These are phyloP conservation scores for Pyralis farinalis DNA, from an alignment of 2,888 invertebrate species.

Conservation along the genomic window DNA sequence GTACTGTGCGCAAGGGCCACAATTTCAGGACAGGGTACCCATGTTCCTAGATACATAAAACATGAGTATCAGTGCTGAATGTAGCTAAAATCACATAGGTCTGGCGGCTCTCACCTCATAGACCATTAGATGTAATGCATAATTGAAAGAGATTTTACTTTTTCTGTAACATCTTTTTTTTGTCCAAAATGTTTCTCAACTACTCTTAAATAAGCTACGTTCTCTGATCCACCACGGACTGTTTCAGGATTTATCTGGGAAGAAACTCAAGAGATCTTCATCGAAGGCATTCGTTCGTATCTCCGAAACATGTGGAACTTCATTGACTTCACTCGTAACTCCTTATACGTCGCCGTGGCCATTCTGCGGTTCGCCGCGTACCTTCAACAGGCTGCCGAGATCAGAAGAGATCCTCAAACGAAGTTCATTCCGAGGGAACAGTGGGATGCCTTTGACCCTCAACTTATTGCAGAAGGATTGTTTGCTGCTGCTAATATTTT, in stretches of 20 bases:
- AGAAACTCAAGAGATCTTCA: slow-evolving; percentile 94
- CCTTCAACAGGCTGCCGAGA: slow-evolving; percentile 87
- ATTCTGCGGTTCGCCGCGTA: slow-evolving; percentile 86
- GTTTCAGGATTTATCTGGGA: slow-evolving; percentile 92
- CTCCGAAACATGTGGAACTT: slow-evolving; percentile 98
- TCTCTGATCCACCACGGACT: no score
- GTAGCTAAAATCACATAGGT: no score
- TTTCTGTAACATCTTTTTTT: no score
- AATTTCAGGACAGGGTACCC: no score
- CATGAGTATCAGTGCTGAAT: no score
- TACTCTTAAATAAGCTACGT: no score
- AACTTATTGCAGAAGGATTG: slow-evolving; percentile 94
- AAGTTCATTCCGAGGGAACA: slow-evolving; percentile 90
- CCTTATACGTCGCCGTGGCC: slow-evolving; percentile 88
- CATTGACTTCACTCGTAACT: slow-evolving; percentile 95
- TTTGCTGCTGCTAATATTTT: slow-evolving; percentile 98
- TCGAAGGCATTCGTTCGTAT: slow-evolving; percentile 92
- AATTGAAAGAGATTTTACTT: no score
- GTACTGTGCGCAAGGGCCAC: no score
- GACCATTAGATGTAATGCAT: no score
- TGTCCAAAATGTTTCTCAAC: no score
- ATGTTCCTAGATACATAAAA: no score
- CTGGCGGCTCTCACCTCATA: no score
- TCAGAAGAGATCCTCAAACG: slow-evolving; percentile 83
- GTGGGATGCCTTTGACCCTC: slow-evolving; percentile 97